A percentile compares a stretch with the other conserved stretches of the same genome.
Conservation (phyloP, 2,888 invertebrate genomes). For the Serripes groenlandicus region DNA sequence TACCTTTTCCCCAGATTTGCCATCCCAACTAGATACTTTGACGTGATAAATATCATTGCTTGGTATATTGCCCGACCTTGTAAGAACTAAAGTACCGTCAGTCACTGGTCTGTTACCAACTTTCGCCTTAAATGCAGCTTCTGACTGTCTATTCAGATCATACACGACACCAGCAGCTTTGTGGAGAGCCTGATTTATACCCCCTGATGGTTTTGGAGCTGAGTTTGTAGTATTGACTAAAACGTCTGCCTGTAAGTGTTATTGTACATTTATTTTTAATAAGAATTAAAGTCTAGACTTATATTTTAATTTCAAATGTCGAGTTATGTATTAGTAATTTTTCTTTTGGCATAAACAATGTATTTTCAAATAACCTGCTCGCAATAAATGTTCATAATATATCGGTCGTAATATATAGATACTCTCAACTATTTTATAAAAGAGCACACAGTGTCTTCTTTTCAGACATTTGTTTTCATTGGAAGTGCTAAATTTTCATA, state of each 20-base stretch:
- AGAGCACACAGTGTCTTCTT: no score
- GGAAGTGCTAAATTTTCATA: no score
- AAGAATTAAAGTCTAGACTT: no score
- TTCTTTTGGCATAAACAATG: no score
- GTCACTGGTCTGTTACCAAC: conserved; percentile 1
- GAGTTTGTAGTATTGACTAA: conserved; percentile 43
- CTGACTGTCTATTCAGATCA: conserved; percentile 17
- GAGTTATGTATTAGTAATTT: no score
- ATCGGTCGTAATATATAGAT: no score
- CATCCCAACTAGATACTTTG: conserved; percentile 27
- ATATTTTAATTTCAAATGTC: no score
- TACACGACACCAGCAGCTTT: neutral
- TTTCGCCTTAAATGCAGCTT: conserved; percentile 24
- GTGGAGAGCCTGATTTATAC: conserved; percentile 21
- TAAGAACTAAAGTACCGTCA: conserved; percentile 36
- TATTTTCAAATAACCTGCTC: no score
- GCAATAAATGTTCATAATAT: no score
- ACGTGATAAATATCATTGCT: conserved; percentile 29
- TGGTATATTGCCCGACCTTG: conserved; percentile 33
- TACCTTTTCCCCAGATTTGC: conserved; percentile 5
- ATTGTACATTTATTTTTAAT: no score
- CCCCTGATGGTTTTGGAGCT: conserved; percentile 38
- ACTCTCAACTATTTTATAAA: no score
- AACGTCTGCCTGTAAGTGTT: conserved; percentile 52
- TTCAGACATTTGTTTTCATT: no score